Conservation (phyloP, 2,113 vertebrate genomes). For the Silurus asotus region DNA sequence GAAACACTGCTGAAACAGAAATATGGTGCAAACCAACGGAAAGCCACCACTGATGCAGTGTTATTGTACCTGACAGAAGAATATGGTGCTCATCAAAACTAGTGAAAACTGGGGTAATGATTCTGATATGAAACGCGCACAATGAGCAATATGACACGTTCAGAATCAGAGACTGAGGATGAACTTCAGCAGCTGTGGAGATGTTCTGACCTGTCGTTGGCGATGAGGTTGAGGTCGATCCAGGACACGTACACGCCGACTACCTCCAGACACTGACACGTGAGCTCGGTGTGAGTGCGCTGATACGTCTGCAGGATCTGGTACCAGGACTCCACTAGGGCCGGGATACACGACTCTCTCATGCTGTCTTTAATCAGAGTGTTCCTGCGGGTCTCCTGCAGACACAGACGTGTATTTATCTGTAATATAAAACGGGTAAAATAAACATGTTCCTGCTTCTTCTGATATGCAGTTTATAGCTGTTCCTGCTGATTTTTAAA, state of each 20-base stretch:
- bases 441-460: too few species aligned
- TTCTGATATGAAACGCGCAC: background rate
- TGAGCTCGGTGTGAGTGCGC: constrained; percentile 90
- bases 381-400: constrained; percentile 91
- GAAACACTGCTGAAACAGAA: too few species aligned
- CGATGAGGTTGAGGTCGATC: constrained; percentile 98
- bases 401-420: background rate
- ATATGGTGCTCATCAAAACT: too few species aligned
- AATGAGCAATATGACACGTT: background rate
- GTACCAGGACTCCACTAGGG: constrained; percentile 97
- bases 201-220: constrained; percentile 87
- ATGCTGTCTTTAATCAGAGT: constrained; percentile 94
- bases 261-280: constrained; percentile 99
- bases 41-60: too few species aligned
- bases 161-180: background rate
- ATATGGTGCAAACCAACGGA: too few species aligned
- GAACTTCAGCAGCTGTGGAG: background rate
- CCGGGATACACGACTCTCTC: constrained; percentile 95
- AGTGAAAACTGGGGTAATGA: too few species aligned
- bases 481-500: background rate
- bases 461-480: background rate
- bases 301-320: constrained; percentile 96
- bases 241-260: constrained; percentile 96
- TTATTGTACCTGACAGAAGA: too few species aligned
- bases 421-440: too few species aligned